Conservation (phyloP, 2,888 invertebrate species). For the Acronicta aceris region DNA sequence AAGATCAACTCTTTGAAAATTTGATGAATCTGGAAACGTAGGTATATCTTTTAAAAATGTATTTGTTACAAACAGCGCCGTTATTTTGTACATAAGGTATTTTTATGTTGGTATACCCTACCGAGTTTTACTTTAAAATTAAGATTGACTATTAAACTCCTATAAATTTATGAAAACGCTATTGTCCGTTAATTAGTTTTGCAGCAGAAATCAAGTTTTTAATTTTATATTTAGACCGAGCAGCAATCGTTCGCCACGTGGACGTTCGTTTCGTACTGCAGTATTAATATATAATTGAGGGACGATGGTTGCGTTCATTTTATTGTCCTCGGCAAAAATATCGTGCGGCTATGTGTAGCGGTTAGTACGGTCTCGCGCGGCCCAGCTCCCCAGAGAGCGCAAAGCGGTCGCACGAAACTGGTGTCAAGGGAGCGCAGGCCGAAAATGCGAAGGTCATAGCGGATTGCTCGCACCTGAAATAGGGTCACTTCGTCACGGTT, state of each 20-base stretch:
- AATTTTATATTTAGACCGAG: conserved; percentile 60
- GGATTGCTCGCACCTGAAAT: conserved; percentile 82
- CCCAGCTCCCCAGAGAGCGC: conserved; percentile 75
- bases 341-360: conserved; percentile 76
- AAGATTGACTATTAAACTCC: conserved; percentile 63
- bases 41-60: background rate
- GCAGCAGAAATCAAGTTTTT: conserved; percentile 65
- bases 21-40: too few species aligned
- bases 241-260: conserved; percentile 56
- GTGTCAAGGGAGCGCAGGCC: conserved; percentile 72
- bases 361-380: conserved; percentile 73
- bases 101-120: conserved; percentile 15
- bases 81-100: conserved; percentile 1
- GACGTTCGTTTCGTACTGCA: conserved; percentile 63
- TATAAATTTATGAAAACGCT: conserved; percentile 53
- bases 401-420: conserved; percentile 77
- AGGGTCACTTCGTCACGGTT: conserved; percentile 80
- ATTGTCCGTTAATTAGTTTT: conserved; percentile 63
- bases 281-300: conserved; percentile 70
- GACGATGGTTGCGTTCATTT: conserved; percentile 69
- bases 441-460: conserved; percentile 84
- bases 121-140: conserved; percentile 60
- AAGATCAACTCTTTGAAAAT: too few species aligned
- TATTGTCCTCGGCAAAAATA: conserved; percentile 72
- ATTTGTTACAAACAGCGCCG: conserved; percentile 14